These are phyloP conservation scores for Micrastur ruficollis DNA, from an alignment of 2,797 vertebrate species.

Conservation along the genomic window DNA sequence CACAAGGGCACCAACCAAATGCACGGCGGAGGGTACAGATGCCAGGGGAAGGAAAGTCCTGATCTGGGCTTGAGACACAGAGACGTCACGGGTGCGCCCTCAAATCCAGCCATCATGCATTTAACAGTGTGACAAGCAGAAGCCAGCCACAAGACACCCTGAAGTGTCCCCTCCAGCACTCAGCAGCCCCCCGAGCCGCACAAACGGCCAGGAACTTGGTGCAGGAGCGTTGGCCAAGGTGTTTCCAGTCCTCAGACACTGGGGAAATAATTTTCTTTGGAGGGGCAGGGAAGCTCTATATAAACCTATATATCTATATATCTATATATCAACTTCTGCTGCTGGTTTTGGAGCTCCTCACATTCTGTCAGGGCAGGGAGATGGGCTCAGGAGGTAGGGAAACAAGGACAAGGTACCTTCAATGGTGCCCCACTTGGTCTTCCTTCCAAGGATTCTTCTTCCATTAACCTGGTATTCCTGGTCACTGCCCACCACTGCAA, in stretches of 20 bases:
- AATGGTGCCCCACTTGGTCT: slow-evolving; percentile 98
- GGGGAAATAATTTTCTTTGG: not conserved
- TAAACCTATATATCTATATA: too few relatives aligned
- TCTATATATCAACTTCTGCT: not conserved
- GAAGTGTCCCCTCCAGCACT: not conserved
- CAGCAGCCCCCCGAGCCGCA: fast-evolving
- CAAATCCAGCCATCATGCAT: not conserved
- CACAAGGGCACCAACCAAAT: not conserved
- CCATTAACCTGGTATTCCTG: slow-evolving; percentile 98
- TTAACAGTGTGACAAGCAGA: not conserved
- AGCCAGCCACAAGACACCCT: not conserved
- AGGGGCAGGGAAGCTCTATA: not conserved
- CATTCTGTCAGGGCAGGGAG: not conserved
- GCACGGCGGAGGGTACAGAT: not conserved
- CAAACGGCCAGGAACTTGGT: not conserved
- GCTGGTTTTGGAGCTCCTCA: not conserved
- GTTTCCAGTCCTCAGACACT: not conserved
- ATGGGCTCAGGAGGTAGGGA: not conserved
- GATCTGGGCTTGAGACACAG: not conserved
- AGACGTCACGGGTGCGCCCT: not conserved
- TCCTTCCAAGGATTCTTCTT: slow-evolving; percentile 92
- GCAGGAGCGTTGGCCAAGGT: not conserved
- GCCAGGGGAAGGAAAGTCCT: not conserved
- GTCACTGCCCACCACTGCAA: slow-evolving; percentile 97
- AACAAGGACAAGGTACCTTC: slow-evolving; percentile 83